Evolutionary conservation across 2,113 vertebrate species (phyloP), one percentile per base, ranked within the genome.

Genomic region (Bungarus multicinctus): DNA sequence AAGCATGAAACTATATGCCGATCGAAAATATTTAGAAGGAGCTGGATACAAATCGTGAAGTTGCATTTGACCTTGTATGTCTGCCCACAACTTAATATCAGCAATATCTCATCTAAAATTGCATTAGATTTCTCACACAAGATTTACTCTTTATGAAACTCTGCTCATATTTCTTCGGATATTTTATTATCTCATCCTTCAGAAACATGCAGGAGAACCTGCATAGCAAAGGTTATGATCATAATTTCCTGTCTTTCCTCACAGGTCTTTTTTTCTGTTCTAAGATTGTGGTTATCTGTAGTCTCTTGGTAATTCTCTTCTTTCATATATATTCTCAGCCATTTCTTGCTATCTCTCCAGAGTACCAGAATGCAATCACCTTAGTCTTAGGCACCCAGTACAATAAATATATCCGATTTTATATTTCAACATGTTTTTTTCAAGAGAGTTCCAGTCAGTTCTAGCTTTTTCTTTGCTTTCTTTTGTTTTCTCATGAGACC

Each of bases 61-160:
- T 85, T 85, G 5, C 39, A 90, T 90, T 91, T 93, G 93, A 50
- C 12, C n/a, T 89, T 88, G 74, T 87, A 50, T 0, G 0, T 45
- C 60, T 52, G 5, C 30, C n/a, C 64, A 89, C 60, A 87, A 34
- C 60, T 14, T 94, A 88, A 87, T 94, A 94, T 30, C 64, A 53
- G 54, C 87, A n/a, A 0, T 69, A 92, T 94, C 5, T 8, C 47
- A 85, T 55, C n/a, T 52, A 89, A 93, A 91, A 91, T 89, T 88
- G 87, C 53, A 89, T 89, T 88, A 52, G 39, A 89, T 93, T 93
- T 89, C 90, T 85, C 90, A 93, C 64, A 60, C 8, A 87, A 89
- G 12, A 47, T 20, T 22, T 89, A 74, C 69, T 92, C 6, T 74
- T 91, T 87, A 74, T 50, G 64, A 93, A 92, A 90, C 0, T 43